phyloP scores from a whole-genome alignment of 1,140 invertebrate genomes.

The Lepidurus couesii region DNA sequence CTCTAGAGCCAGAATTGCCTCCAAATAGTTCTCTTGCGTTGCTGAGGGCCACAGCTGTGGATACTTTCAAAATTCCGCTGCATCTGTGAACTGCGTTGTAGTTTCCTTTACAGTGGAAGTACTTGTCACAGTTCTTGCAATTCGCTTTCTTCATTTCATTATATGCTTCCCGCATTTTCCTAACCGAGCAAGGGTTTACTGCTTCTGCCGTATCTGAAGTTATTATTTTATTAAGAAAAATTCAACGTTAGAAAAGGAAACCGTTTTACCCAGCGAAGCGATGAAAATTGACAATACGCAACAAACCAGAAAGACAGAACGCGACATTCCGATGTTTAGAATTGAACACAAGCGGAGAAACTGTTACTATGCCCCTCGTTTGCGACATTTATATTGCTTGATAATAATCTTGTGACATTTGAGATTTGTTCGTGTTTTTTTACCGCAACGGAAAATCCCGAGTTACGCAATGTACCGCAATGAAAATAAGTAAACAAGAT shows the following conservation, averaged over 20 bases:
- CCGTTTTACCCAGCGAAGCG: background rate
- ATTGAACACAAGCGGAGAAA: background rate
- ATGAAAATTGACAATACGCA: background rate
- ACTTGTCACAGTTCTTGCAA: constrained; percentile 29
- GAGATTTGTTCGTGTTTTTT: too few relatives aligned
- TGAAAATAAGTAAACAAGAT: too few relatives aligned
- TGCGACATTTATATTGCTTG: too few relatives aligned
- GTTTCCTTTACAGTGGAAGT: constrained; percentile 31
- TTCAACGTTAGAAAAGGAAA: background rate
- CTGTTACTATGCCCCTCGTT: background rate
- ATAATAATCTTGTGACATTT: too few relatives aligned
- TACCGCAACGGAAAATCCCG: too few relatives aligned
- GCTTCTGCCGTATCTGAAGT: background rate
- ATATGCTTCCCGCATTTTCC: constrained; percentile 24
- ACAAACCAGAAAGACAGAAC: background rate
- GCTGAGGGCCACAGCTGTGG: constrained; percentile 22
- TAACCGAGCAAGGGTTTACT: constrained; percentile 29
- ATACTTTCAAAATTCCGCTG: background rate
- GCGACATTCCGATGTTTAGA: background rate
- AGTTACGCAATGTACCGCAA: too few relatives aligned
- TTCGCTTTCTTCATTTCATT: constrained; percentile 25
- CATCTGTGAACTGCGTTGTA: constrained; percentile 20
- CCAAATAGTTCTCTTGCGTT: background rate
- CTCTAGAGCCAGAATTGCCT: background rate
- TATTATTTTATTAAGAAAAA: background rate